Conservation (phyloP, 1,140 invertebrate species). For the Leptopilina clavipes region DNA sequence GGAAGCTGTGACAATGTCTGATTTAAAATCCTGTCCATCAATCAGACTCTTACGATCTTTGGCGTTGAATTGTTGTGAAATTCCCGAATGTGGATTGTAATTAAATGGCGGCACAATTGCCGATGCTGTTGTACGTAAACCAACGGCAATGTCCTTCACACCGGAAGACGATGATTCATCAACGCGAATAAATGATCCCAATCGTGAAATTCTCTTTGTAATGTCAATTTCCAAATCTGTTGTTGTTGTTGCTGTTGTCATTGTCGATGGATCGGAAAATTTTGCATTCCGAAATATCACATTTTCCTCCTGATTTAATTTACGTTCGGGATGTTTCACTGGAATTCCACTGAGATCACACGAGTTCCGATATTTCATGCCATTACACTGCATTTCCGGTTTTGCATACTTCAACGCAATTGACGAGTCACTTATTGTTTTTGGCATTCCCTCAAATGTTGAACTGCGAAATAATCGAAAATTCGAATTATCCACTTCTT, state of each 20-base stretch:
- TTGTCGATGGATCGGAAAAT: constrained; percentile 21
- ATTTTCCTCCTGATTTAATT: constrained; percentile 51
- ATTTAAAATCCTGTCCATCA: constrained; percentile 48
- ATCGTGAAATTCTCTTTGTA: constrained; percentile 71
- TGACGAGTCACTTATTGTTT: constrained; percentile 43
- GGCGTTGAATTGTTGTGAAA: constrained; percentile 43
- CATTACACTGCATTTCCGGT: constrained; percentile 16
- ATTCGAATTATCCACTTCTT: constrained; percentile 60
- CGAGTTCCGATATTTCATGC: constrained; percentile 62
- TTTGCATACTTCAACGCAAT: constrained; percentile 44
- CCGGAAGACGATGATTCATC: constrained; percentile 32
- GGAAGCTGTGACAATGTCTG: constrained; percentile 62
- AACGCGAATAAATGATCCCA: constrained; percentile 47
- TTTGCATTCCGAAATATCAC: constrained; percentile 37
- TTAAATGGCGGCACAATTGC: constrained; percentile 76
- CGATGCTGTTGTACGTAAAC: constrained; percentile 64
- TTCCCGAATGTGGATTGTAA: constrained; percentile 71
- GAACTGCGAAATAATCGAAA: constrained; percentile 80
- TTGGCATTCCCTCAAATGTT: constrained; percentile 81
- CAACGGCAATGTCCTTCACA: constrained; percentile 47
- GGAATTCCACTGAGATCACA: constrained; percentile 66
- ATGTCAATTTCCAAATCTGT: constrained; percentile 47
- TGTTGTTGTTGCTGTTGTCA: no score
- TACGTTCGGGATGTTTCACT: constrained; percentile 55
- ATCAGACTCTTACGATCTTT: constrained; percentile 53